Conservation (phyloP, 2,888 invertebrate genomes). For the Ligdia adustata region DNA sequence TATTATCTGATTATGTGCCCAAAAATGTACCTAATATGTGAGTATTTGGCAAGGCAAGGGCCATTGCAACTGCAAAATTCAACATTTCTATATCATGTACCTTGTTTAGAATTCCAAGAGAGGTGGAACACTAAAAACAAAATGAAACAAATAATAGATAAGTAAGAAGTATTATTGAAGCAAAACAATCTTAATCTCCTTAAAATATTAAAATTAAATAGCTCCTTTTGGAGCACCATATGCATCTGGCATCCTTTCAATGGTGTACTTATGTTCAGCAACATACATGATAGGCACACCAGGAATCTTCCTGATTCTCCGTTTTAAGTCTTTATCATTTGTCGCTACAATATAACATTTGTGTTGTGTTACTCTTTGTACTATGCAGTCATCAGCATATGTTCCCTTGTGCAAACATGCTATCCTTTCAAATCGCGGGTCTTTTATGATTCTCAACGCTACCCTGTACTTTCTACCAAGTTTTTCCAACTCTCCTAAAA, state of each 20-base stretch:
- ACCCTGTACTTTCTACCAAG: constrained; percentile 97
- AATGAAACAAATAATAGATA: constrained; percentile 6
- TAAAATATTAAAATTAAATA: constrained; percentile 50
- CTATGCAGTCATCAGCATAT: constrained; percentile 99
- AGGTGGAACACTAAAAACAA: too few relatives aligned
- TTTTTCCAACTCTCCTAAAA: constrained; percentile 98
- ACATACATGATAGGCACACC: constrained; percentile 99
- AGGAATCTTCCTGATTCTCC: constrained; percentile 97
- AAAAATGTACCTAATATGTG: too few relatives aligned
- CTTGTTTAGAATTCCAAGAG: too few relatives aligned
- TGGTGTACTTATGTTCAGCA: constrained; percentile 95
- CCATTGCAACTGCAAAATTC: too few relatives aligned
- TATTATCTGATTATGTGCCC: too few relatives aligned
- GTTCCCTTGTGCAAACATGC: constrained; percentile 98
- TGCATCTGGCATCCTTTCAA: constrained; percentile 99
- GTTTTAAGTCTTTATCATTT: constrained; percentile 98
- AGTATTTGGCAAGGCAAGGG: too few relatives aligned
- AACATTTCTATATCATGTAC: too few relatives aligned
- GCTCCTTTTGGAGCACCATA: constrained; percentile 94
- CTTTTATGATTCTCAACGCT: constrained; percentile 96
- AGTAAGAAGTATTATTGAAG: not conserved
- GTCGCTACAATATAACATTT: constrained; percentile 99
- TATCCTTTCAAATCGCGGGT: constrained; percentile 96
- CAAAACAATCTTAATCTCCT: not conserved
- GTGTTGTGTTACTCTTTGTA: constrained; percentile 97